These are phyloP conservation scores for Drosophila kanapiae DNA, from an alignment of 1,140 invertebrate genomes.

Conservation along the genomic window DNA sequence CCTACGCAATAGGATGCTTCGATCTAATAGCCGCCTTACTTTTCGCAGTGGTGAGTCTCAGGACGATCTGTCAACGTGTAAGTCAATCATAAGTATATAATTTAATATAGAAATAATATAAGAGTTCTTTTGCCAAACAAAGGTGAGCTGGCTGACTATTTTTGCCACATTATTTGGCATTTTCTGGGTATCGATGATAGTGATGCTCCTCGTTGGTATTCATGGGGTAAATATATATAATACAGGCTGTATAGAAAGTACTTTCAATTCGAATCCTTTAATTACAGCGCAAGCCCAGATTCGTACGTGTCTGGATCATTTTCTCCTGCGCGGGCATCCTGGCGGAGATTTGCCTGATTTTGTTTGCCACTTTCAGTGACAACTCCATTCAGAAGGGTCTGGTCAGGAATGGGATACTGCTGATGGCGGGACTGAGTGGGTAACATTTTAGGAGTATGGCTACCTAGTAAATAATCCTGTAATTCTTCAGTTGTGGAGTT, in stretches of 20 bases:
- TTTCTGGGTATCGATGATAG: constrained; percentile 60
- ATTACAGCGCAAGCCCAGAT: constrained; percentile 36
- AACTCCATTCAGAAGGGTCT: constrained; percentile 36
- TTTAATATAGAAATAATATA: too few relatives aligned
- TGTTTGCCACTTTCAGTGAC: constrained; percentile 47
- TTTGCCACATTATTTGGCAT: constrained; percentile 48
- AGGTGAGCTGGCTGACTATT: constrained; percentile 63
- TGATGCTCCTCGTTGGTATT: constrained; percentile 56
- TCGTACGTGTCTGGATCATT: constrained; percentile 54
- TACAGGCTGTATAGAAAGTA: constrained; percentile 1
- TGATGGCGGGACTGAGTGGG: constrained; percentile 42
- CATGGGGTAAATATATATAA: constrained; percentile 40
- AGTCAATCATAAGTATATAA: background rate
- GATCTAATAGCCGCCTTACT: constrained; percentile 50
- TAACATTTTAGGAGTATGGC: background rate
- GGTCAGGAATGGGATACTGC: constrained; percentile 26
- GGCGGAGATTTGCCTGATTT: constrained; percentile 36
- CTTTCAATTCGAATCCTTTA: background rate
- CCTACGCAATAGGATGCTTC: constrained; percentile 56
- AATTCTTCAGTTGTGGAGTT: constrained; percentile 46
- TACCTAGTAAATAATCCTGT: background rate
- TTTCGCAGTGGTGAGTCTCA: constrained; percentile 36
- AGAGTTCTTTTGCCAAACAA: background rate
- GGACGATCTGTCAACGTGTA: constrained; percentile 38
- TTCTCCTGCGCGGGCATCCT: constrained; percentile 60